phyloP scores from a whole-genome alignment of 2,888 invertebrate genomes.

The Alcis repandata region DNA sequence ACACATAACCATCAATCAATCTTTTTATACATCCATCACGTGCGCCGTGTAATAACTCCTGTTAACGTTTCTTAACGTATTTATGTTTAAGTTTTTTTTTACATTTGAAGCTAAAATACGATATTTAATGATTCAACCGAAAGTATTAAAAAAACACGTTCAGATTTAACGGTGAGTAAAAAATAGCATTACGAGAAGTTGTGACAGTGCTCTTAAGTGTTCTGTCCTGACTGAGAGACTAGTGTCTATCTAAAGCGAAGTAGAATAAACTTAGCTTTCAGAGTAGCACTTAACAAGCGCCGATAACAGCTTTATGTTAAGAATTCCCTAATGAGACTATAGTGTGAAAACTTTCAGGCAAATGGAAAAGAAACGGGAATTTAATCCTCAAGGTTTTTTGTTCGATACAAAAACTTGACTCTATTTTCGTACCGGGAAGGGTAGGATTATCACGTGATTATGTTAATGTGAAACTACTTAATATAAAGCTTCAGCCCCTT shows the following conservation, averaged over 20 bases:
- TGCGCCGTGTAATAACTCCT: constrained; percentile 43
- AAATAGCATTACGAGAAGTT: background rate
- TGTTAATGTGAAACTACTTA: constrained; percentile 64
- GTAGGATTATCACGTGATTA: constrained; percentile 63
- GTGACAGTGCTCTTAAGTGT: constrained; percentile 21
- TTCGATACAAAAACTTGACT: constrained; percentile 28
- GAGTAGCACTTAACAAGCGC: constrained; percentile 23
- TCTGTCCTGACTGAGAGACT: constrained; percentile 22
- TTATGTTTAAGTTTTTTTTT: constrained; percentile 22
- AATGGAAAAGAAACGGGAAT: constrained; percentile 41
- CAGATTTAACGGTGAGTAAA: background rate
- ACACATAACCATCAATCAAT: constrained; percentile 46
- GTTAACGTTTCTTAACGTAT: constrained; percentile 34
- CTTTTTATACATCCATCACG: constrained; percentile 49
- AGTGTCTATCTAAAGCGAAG: constrained; percentile 16
- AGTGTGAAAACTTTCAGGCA: constrained; percentile 35
- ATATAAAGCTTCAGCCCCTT: constrained; percentile 50
- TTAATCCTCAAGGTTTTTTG: constrained; percentile 40
- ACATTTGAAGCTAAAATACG: constrained; percentile 6
- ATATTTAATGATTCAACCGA: background rate
- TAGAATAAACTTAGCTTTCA: constrained; percentile 26
- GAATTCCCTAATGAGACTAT: constrained; percentile 38
- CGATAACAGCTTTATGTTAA: constrained; percentile 33
- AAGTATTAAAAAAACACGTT: background rate
- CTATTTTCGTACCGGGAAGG: constrained; percentile 38